Percentiles rank a stretch among this genome's conserved stretches.
Evolutionary conservation across 2,888 invertebrate genomes (phyloP).

Genomic region (Petrolisthes cinctipes): DNA sequence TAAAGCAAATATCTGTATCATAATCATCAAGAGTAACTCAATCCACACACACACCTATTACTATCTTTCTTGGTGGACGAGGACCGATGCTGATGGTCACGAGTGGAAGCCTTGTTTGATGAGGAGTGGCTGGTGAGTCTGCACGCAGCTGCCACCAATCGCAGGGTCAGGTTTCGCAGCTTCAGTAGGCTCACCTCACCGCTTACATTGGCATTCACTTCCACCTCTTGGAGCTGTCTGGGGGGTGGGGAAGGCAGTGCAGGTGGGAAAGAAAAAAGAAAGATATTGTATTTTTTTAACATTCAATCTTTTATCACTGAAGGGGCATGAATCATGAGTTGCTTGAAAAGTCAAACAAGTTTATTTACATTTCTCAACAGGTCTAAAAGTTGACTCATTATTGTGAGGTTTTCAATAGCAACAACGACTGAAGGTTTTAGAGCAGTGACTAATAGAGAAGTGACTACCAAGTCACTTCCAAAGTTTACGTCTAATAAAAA

Average conservation of each 20-base stretch:
- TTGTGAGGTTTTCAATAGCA: too few relatives aligned
- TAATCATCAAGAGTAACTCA: not conserved
- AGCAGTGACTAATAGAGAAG: too few relatives aligned
- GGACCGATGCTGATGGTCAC: not conserved
- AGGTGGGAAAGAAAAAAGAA: too few relatives aligned
- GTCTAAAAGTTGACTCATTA: too few relatives aligned
- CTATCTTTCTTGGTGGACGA: not conserved
- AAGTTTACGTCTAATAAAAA: too few relatives aligned
- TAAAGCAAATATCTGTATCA: not conserved
- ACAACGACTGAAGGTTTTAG: too few relatives aligned
- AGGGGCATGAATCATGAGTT: too few relatives aligned
- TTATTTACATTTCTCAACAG: too few relatives aligned
- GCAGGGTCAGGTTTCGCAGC: constrained; percentile 54
- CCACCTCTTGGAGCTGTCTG: constrained; percentile 43
- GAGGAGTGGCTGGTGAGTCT: not conserved
- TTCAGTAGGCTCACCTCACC: constrained; percentile 40
- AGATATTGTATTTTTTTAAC: too few relatives aligned
- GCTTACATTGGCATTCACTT: constrained; percentile 20
- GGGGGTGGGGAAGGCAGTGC: not conserved
- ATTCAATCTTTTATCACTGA: too few relatives aligned
- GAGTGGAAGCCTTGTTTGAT: not conserved
- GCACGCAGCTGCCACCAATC: constrained; percentile 42
- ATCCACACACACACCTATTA: not conserved
- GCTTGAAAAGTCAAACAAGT: too few relatives aligned
- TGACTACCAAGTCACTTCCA: too few relatives aligned